Percentiles rank a stretch among this genome's conserved stretches.
Conservation (phyloP, 2,113 vertebrate genomes). For the Cariama cristata region DNA sequence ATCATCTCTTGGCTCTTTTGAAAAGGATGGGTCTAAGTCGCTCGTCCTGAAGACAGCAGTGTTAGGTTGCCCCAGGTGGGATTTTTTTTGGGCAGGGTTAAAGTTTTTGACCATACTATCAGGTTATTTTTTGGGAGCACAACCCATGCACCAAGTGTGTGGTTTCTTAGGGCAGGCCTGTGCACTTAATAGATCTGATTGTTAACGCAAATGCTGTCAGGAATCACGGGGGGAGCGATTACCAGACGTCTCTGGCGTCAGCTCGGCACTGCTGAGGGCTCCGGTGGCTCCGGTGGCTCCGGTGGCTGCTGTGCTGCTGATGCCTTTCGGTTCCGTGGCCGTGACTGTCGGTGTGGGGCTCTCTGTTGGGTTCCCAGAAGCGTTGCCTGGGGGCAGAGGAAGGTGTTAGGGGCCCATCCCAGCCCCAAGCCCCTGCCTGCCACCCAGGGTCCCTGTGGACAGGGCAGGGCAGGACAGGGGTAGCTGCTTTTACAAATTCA, state of each 20-base stretch:
- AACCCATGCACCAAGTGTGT: rapidly evolving
- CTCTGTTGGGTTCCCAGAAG: rapidly evolving
- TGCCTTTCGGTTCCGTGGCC: rapidly evolving
- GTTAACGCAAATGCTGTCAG: rapidly evolving
- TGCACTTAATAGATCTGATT: not conserved
- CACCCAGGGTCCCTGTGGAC: rapidly evolving
- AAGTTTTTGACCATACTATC: not conserved
- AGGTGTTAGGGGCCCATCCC: not conserved
- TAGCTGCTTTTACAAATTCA: not conserved
- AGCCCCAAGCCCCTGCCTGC: not conserved
- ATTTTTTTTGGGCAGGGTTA: not conserved
- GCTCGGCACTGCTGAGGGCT: not conserved
- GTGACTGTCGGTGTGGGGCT: rapidly evolving
- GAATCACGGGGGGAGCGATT: rapidly evolving
- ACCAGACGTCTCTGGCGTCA: rapidly evolving
- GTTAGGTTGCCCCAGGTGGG: not conserved
- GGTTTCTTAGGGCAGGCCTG: not conserved
- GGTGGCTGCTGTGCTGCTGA: rapidly evolving
- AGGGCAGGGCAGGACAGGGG: too few relatives aligned
- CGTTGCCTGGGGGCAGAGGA: not conserved
- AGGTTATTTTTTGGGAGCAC: not conserved
- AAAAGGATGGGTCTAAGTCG: not conserved
- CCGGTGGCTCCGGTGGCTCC: rapidly evolving
- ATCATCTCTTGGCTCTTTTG: not conserved
- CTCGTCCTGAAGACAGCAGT: rapidly evolving